Conservation (phyloP, 2,113 vertebrate genomes). For the Speoplatyrhinus poulsoni region DNA sequence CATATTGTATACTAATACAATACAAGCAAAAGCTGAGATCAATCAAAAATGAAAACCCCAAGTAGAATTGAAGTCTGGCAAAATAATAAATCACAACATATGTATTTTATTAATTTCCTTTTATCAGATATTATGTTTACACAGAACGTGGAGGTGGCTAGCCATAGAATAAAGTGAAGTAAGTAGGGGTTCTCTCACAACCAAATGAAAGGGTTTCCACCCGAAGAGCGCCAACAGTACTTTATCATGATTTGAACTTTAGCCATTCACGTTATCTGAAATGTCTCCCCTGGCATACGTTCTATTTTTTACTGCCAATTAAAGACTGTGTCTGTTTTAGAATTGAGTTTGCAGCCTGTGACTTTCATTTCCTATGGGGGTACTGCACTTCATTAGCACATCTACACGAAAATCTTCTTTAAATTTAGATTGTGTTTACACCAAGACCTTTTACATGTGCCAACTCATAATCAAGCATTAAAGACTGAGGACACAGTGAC, state of each 20-base stretch:
- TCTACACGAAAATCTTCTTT: constrained; percentile 46
- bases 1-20: neutral
- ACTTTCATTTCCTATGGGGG: constrained; percentile 8
- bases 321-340: constrained; percentile 29
- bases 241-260: no score
- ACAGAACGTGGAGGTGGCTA: no score
- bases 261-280: constrained; percentile 3
- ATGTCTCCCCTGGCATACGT: constrained; percentile 8
- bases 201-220: neutral
- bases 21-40: no score
- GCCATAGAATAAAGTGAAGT: no score
- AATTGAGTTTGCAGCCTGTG: constrained; percentile 7
- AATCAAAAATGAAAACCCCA: no score
- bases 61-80: neutral
- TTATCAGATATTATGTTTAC: neutral
- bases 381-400: constrained; percentile 34
- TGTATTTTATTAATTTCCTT: neutral
- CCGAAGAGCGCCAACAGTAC: no score
- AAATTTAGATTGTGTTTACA: constrained; percentile 63
- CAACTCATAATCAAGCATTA: constrained; percentile 40
- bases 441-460: constrained; percentile 51
- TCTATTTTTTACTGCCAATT: constrained; percentile 21
- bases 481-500: constrained; percentile 19
- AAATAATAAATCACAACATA: neutral
- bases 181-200: neutral